Conservation (phyloP, 2,888 invertebrate genomes). For the Himalopsyche anomala region DNA sequence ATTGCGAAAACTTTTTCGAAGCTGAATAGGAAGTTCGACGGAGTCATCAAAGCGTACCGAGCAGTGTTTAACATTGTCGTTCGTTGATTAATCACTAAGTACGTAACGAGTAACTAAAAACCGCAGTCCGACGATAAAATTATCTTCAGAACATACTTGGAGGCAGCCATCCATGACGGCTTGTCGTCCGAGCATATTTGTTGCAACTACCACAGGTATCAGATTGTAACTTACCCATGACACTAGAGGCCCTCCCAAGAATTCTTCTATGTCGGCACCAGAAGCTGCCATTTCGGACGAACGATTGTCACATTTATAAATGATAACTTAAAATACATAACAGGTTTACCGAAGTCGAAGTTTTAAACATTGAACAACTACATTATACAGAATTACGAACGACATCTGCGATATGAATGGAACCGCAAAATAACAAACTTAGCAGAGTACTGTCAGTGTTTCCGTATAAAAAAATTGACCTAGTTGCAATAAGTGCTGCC, state of each 20-base stretch:
- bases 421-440: slow-evolving; percentile 57
- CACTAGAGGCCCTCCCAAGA: slow-evolving; percentile 89
- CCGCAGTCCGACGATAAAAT: slow-evolving; percentile 58
- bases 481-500: slow-evolving; percentile 31
- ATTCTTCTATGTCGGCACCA: slow-evolving; percentile 87
- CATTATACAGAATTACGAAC: slow-evolving; percentile 52
- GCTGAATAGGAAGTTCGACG: slow-evolving; percentile 33
- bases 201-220: slow-evolving; percentile 65
- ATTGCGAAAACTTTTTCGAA: slow-evolving; percentile 42
- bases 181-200: slow-evolving; percentile 51
- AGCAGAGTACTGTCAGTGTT: slow-evolving; percentile 43
- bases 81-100: slow-evolving; percentile 46
- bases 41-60: slow-evolving; percentile 31
- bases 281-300: slow-evolving; percentile 77
- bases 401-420: slow-evolving; percentile 57
- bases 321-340: slow-evolving; percentile 51
- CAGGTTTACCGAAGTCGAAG: slow-evolving; percentile 45
- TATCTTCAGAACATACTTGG: slow-evolving; percentile 60
- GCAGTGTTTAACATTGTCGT: slow-evolving; percentile 36
- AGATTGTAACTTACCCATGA: slow-evolving; percentile 84
- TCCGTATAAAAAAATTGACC: slow-evolving; percentile 43
- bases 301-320: slow-evolving; percentile 53
- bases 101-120: slow-evolving; percentile 57
- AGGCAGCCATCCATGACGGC: slow-evolving; percentile 71
- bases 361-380: slow-evolving; percentile 54